These are phyloP conservation scores for Clistopyga incitator DNA, from an alignment of 2,888 invertebrate species.

Conservation along the genomic window DNA sequence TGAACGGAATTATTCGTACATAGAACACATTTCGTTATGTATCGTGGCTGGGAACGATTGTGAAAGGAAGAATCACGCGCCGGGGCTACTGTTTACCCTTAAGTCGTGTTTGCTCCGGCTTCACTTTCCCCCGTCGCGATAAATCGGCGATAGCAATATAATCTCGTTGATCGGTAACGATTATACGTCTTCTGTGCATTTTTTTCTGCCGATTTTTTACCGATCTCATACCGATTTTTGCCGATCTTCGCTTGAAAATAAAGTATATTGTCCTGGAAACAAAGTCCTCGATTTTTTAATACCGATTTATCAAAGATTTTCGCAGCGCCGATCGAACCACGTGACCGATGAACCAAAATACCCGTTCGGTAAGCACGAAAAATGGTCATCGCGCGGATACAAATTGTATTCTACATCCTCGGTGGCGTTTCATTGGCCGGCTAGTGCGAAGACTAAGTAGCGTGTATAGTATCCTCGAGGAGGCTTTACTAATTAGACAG, in stretches of 20 bases:
- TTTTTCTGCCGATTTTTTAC: too few species aligned
- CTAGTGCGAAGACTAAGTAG: conserved; percentile 7
- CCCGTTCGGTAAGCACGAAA: neutral
- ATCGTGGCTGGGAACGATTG: neutral
- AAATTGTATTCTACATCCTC: conserved; percentile 2
- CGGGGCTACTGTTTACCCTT: neutral
- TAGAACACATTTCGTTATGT: conserved; percentile 4
- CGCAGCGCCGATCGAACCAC: neutral
- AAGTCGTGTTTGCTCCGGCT: neutral
- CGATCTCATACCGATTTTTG: too few species aligned
- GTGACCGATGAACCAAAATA: neutral
- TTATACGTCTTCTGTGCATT: too few species aligned
- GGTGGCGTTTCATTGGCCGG: neutral
- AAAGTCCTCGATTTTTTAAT: too few species aligned
- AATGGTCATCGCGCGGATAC: neutral
- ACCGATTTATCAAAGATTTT: too few species aligned
- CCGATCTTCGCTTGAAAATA: too few species aligned
- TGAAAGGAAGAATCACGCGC: neutral
- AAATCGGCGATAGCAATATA: neutral
- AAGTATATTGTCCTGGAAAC: too few species aligned
- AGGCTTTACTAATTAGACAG: conserved; percentile 59
- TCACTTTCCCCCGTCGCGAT: neutral
- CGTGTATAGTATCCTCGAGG: neutral
- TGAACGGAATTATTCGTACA: conserved; percentile 1
- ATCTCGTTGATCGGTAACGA: too few species aligned